A percentile compares a stretch with the other conserved stretches of the same genome.
These are phyloP conservation scores for Bombus balteatus DNA, from an alignment of 1,140 invertebrate genomes.

Conservation along the genomic window DNA sequence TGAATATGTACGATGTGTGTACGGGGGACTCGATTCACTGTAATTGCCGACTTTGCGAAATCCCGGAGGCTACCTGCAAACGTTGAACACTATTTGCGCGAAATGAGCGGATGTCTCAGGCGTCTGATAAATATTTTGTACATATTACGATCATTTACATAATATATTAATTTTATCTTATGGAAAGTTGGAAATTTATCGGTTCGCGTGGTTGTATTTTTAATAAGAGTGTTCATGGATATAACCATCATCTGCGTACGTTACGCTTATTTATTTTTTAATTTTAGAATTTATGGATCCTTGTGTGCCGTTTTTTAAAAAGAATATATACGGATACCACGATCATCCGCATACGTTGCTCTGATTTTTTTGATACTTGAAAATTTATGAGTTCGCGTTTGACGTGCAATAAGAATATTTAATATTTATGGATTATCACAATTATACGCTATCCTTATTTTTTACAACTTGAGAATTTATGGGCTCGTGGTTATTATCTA, in stretches of 20 bases:
- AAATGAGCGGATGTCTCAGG: neutral
- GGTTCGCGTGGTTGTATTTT: neutral
- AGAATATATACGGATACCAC: neutral
- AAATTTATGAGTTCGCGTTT: neutral
- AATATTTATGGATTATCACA: neutral
- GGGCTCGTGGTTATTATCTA: neutral
- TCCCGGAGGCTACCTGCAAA: neutral
- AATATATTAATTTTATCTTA: neutral
- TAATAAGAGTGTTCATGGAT: neutral
- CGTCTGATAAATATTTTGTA: neutral
- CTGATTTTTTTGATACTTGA: neutral
- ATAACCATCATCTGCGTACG: neutral
- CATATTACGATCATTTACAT: neutral
- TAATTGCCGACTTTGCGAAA: conserved; percentile 1
- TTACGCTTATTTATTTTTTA: neutral
- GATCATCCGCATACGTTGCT: neutral
- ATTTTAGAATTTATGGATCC: neutral
- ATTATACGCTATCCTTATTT: neutral
- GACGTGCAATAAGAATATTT: neutral
- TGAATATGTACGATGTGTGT: neutral
- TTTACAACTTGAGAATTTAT: neutral
- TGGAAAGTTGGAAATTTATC: neutral
- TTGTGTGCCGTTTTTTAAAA: neutral
- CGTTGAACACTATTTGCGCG: neutral
- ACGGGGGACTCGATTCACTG: neutral